Evolutionary conservation across 2,113 vertebrate species (phyloP).

Genomic region (Fregetta grallaria): DNA sequence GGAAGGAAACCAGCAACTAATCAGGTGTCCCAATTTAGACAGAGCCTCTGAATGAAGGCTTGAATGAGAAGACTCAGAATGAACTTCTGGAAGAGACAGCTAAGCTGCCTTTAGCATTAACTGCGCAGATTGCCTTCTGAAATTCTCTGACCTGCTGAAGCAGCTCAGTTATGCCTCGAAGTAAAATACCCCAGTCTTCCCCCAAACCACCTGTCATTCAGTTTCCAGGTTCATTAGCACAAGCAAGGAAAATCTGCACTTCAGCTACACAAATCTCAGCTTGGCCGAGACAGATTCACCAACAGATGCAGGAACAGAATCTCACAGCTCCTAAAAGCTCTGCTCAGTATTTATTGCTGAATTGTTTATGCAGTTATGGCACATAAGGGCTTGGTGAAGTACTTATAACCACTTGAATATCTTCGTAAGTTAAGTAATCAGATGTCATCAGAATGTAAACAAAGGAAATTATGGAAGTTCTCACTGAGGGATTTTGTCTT

Average conservation of each 20-base stretch:
- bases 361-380: neutral
- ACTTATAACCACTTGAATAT: slow-evolving; percentile 13
- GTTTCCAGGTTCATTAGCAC: neutral
- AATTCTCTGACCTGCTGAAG: neutral
- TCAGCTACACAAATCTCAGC: neutral
- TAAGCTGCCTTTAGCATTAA: neutral
- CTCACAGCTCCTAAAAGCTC: neutral
- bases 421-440: slow-evolving; percentile 33
- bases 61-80: neutral
- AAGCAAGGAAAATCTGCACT: neutral
- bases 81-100: neutral
- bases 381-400: neutral
- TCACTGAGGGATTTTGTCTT: neutral
- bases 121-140: neutral
- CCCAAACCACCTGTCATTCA: neutral
- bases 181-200: neutral
- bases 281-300: neutral
- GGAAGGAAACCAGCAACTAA: neutral
- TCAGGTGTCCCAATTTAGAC: neutral
- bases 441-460: slow-evolving; percentile 40
- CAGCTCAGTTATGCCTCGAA: neutral
- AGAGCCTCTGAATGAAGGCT: neutral
- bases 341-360: neutral
- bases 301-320: neutral
- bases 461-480: neutral